Evolutionary conservation across 2,888 invertebrate genomes (phyloP), one percentile per base, ranked within the genome.

Genomic region (Sphaeridia pumilis): DNA sequence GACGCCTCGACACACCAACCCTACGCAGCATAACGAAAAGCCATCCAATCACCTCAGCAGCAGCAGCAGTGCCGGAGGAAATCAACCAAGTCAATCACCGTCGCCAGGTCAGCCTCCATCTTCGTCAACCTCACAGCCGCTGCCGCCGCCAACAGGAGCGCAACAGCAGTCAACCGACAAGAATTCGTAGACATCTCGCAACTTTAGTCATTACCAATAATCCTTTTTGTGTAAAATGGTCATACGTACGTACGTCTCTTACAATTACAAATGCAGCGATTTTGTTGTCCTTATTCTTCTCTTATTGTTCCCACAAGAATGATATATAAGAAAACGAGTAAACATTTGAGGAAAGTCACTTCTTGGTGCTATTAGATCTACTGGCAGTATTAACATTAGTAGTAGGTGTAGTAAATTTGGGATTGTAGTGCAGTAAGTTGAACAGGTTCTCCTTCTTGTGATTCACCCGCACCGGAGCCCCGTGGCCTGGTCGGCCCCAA

Each of bases 131-230:
- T n/a, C n/a, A n/a, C n/a, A n/a, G n/a, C n/a, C n/a, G n/a, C n/a
- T n/a, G n/a, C n/a, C n/a, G n/a, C n/a, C n/a, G n/a, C n/a, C n/a
- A n/a, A n/a, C n/a, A n/a, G n/a, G n/a, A n/a, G n/a, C n/a, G n/a
- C 50, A 50, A 34, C 50, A 50, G 45, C 50, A 50, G 50, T 49
- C 49, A 49, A 21, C 52, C 20, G 52, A 52, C 46, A 46, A 46
- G 46, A 52, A 52, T 35, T 52, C 52, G 46, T 52, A 52, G 46
- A 45, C 46, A 46, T 46, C 35, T 38, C 52, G 52, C 52, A 52
- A 45, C 51, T 31, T 51, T 52, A 46, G 46, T 51, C 46, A 52
- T 52, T 52, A 52, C 52, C 52, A 52, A 44, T 36, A 51, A 43
- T 46, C 46, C 36, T 46, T 46, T 46, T 52, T 42, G 41, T 49